phyloP scores from a whole-genome alignment of 2,113 vertebrate species.

The Vulpes ferrilata region DNA sequence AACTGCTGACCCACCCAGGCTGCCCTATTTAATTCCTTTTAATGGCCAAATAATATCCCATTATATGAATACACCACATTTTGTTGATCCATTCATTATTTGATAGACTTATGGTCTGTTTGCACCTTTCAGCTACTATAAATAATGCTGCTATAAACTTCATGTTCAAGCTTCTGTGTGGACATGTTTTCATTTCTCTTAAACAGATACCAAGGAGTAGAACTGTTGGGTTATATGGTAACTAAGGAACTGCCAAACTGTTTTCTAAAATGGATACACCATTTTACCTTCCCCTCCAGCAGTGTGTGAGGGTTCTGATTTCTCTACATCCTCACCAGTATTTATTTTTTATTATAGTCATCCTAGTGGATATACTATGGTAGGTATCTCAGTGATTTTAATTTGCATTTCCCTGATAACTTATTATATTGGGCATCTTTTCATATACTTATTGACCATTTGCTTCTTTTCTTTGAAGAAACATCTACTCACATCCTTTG shows the following conservation, averaged over 20 bases:
- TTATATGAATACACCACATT: neutral
- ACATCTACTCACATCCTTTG: neutral
- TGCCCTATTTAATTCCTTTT: neutral
- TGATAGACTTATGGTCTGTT: neutral
- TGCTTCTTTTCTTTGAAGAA: neutral
- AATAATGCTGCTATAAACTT: neutral
- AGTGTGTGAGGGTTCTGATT: neutral
- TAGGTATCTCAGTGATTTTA: neutral
- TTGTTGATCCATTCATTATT: neutral
- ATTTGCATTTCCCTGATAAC: neutral
- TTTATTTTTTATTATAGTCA: neutral
- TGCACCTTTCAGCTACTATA: neutral
- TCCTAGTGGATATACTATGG: neutral
- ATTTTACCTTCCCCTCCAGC: neutral
- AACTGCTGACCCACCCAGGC: too few relatives aligned
- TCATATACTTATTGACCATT: neutral
- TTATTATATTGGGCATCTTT: neutral
- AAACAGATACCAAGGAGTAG: neutral
- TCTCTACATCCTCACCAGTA: neutral
- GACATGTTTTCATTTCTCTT: slow-evolving; percentile 19
- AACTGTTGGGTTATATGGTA: neutral
- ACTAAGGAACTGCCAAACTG: neutral
- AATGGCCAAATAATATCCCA: neutral
- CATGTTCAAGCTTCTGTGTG: neutral
- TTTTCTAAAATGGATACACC: neutral